Base-by-base conservation (phyloP, 2,888 invertebrate genomes). In the Drosophila tanythrix region DNA sequence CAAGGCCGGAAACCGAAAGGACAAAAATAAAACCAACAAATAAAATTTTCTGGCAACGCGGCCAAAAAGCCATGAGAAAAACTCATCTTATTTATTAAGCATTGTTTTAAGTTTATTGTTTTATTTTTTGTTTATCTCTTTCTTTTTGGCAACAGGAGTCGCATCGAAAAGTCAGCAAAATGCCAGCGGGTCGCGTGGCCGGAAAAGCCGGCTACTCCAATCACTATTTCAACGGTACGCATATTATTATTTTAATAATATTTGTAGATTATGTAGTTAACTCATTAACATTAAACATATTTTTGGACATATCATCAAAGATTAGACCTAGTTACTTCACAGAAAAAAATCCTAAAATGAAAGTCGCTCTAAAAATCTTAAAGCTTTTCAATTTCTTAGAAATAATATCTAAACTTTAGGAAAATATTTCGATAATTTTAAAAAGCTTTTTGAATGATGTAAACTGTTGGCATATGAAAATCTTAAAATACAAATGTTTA, bases 161-260 rank as follows among this genome's bases (percentile, higher is more conserved):
- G 25, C 36, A 46, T 36, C n/a, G 59, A 52, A 68, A 55, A 72
- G 59, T 21, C 65, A 67, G 25, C 63, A 90, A 82, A 83, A 93
- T 93, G 93, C 93, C 93, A 89, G 93, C 93, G 58, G 93, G 93
- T 86, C 92, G 93, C 70, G 93, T 93, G 70, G 93, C 93, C 77
- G 93, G 93, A 74, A 93, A 93, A 79, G 93, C 93, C 83, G 93
- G 93, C 61, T 93, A 91, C 81, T 93, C 93, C 74, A 93, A 93
- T 84, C 92, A 92, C 74, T 92, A 91, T 70, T 93, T 93, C 66
- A 92, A 92, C 81, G 93, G 93, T 93, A 81, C 73, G 87, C 74
- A 55, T 46, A 15, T 15, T 15, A 25, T 25, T 15, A 25, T 25
- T 4, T 25, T 8, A 21, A 46, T 46, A 25, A 3, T 15, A 46